Evolutionary conservation across 2,113 vertebrate genomes (phyloP).

Genomic region (Caracal caracal): DNA sequence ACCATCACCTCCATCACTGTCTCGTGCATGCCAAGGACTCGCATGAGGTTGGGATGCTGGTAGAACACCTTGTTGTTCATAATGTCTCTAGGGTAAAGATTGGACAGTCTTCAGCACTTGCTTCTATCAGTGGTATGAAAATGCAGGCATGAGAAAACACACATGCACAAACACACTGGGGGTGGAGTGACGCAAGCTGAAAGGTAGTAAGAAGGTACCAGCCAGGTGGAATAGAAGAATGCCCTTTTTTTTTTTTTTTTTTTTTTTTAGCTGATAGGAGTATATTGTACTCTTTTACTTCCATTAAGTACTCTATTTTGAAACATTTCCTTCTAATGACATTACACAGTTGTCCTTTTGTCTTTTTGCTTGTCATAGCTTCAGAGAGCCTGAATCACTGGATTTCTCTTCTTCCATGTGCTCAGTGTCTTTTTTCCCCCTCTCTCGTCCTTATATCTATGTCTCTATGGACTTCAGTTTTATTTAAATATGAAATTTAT

Average conservation of each 20-base stretch:
- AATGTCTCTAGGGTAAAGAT: slow-evolving; percentile 90
- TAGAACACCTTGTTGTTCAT: slow-evolving; percentile 99
- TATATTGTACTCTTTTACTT: background rate
- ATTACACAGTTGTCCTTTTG: background rate
- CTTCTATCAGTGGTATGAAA: background rate
- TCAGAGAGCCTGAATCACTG: background rate
- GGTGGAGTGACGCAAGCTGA: background rate
- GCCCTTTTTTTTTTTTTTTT: background rate
- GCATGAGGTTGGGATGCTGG: slow-evolving; percentile 99
- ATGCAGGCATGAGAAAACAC: background rate
- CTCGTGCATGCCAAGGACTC: slow-evolving; percentile 99
- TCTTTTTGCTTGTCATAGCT: background rate
- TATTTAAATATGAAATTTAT: background rate
- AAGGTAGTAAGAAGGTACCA: background rate
- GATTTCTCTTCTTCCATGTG: background rate
- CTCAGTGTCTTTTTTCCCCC: background rate
- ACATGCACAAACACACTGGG: background rate
- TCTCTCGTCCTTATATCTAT: background rate
- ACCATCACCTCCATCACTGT: slow-evolving; percentile 99
- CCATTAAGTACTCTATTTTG: background rate
- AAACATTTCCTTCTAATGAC: slow-evolving; percentile 38
- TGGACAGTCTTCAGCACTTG: background rate
- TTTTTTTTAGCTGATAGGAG: background rate
- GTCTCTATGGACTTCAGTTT: background rate
- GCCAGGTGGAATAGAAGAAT: background rate